These are phyloP conservation scores for Abramis brama DNA, from an alignment of 2,113 vertebrate species.

Conservation along the genomic window DNA sequence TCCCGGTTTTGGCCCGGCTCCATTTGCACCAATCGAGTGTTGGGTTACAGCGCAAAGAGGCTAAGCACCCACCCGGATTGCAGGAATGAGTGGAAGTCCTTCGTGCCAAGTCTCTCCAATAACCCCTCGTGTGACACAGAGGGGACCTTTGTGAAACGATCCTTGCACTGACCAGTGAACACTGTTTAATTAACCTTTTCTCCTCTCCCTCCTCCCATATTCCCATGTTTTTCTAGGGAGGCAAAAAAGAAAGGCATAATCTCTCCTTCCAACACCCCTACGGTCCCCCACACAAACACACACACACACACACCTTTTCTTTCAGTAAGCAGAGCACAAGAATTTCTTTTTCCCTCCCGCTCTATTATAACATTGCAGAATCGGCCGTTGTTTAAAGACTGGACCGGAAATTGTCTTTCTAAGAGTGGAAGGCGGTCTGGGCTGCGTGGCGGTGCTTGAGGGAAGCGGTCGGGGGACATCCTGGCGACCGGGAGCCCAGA, in stretches of 20 bases:
- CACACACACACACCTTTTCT: conserved; percentile 46
- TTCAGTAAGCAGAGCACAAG: conserved; percentile 50
- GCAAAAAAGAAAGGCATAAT: conserved; percentile 60
- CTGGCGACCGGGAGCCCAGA: conserved; percentile 60
- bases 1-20: conserved; percentile 14
- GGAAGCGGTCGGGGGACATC: conserved; percentile 53
- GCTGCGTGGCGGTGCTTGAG: not conserved
- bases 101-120: conserved; percentile 47
- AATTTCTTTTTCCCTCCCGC: conserved; percentile 4
- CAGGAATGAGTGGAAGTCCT: conserved; percentile 44
- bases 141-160: conserved; percentile 57
- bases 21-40: conserved; percentile 43
- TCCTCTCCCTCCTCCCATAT: conserved; percentile 47
- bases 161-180: conserved; percentile 33
- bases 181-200: conserved; percentile 59
- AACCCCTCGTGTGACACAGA: conserved; percentile 57
- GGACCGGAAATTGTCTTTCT: conserved; percentile 73
- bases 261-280: conserved; percentile 57
- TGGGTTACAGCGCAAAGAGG: conserved; percentile 50
- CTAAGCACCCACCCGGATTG: conserved; percentile 37
- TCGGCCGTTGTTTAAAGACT: conserved; percentile 67
- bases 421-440: conserved; percentile 59
- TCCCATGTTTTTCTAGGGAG: conserved; percentile 61
- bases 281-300: conserved; percentile 21
- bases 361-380: conserved; percentile 50